These are phyloP conservation scores for Pyralis farinalis DNA, from an alignment of 2,888 invertebrate genomes.

Conservation along the genomic window DNA sequence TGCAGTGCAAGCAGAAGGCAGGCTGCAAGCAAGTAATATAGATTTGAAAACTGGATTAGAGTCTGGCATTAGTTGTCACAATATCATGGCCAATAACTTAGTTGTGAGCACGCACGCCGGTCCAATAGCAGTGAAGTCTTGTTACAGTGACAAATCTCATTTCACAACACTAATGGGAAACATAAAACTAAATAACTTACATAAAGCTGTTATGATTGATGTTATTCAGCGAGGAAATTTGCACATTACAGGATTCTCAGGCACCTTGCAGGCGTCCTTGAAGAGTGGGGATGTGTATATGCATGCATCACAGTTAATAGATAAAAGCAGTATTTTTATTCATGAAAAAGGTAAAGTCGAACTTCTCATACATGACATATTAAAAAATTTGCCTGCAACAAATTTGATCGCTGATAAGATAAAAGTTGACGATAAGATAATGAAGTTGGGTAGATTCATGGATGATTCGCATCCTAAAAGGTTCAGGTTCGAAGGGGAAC, in stretches of 20 bases:
- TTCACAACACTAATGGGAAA: constrained; percentile 72
- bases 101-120: constrained; percentile 64
- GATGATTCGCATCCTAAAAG: constrained; percentile 70
- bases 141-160: constrained; percentile 70
- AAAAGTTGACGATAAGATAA: constrained; percentile 64
- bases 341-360: constrained; percentile 76
- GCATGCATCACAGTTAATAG: constrained; percentile 63
- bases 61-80: constrained; percentile 61
- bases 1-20: constrained; percentile 52
- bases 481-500: constrained; percentile 68
- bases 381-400: constrained; percentile 66
- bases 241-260: constrained; percentile 66
- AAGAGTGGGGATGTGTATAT: constrained; percentile 73
- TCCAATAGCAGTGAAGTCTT: constrained; percentile 63
- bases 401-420: constrained; percentile 76
- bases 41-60: constrained; percentile 65
- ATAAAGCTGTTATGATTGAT: constrained; percentile 65
- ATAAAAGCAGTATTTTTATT: constrained; percentile 74
- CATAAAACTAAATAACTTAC: constrained; percentile 56
- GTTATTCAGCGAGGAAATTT: constrained; percentile 70
- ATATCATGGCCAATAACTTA: constrained; percentile 65
- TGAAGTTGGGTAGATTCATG: constrained; percentile 69
- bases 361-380: constrained; percentile 59
- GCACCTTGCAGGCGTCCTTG: constrained; percentile 64
- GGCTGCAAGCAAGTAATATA: constrained; percentile 58